Evolutionary conservation across 2,113 vertebrate species (phyloP), one percentile per base, ranked within the genome.

Genomic region (Gopherus flavomarginatus): DNA sequence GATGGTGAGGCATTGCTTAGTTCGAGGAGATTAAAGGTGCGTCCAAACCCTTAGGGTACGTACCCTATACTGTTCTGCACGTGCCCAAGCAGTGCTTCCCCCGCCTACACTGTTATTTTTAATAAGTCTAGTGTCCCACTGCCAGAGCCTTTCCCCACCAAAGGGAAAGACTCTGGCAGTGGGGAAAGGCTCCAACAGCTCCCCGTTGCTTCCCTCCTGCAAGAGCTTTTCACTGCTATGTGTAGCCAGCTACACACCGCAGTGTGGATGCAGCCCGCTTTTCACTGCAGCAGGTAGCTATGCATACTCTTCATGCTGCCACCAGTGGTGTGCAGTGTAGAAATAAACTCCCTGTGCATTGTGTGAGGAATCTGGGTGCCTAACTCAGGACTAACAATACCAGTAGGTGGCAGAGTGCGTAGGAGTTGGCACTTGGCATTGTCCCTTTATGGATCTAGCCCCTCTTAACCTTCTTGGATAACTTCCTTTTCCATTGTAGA

Each of bases 391-490:
- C 17, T 21, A 16, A 69, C 16, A 19, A n/a, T 69, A n/a, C 17
- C 8, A n/a, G 35, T 69, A 35, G 2, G 31, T 69, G 62, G 14
- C 59, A 65, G 59, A 31, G 59, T 65, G 59, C 14, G 8, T 65
- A 16, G 35, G 56, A 57, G 26, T 57, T 57, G 26, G 26, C 53
- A 62, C 12, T 62, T 80, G 91, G 87, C 87, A 87, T 47, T 93
- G 92, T 94, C 85, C 89, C 81, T 69, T n/a, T 69, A 16, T 69
- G 62, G 62, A 19, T 21, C 16, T 69, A 69, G 62, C 62, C 17
- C 62, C 35, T n/a, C 31, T 31, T 86, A 81, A 86, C 87, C 92
- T 96, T 95, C 95, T 97, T 93, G 92, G 92, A 90, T 0, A 69
- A 24, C 86, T 81, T 7, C 75, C 52, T 91, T 50, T 88, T 72